Base-by-base conservation (phyloP, 2,797 vertebrate genomes). In the Anguilla anguilla region DNA sequence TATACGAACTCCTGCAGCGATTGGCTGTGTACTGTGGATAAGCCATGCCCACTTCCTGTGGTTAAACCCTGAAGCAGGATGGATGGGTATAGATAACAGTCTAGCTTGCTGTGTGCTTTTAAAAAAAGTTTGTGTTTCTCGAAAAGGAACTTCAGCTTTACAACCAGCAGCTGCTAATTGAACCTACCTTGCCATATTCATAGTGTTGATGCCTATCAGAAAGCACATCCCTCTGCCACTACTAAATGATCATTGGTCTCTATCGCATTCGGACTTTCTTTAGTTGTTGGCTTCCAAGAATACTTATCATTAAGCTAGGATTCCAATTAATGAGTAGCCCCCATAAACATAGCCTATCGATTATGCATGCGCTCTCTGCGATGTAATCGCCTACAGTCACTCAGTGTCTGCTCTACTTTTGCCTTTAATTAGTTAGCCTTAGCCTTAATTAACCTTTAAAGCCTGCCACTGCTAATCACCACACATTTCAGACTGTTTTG, bases 21-120 rank as follows among this genome's bases (percentile, higher is more conserved):
- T 93, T 93, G 92, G 93, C 87, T 92, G 91, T 25, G 43, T 88
- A 89, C 89, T 85, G 91, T 92, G 91, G 89, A 90, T 88, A 90
- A 91, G 87, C 90, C 89, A 89, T 91, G 90, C 88, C 93, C 74
- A 53, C 93, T 94, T 96, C 93, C 94, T 96, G 94, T 94, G 93
- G 91, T 94, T n/a, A 77, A 31, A 74, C 87, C 35, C 86, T 92
- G 85, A 91, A 59, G 61, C 25, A 31, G 90, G 87, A 89, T 89
- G 86, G 86, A 92, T 89, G 89, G 88, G 85, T 83, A 17, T 59
- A 31, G 89, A 93, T 92, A 89, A 92, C 77, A 81, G 46, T 85
- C 53, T 43, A 77, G 43, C 67, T 2, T 19, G 31, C 35, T 22
- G 11, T 84, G 55, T n/a, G 74, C 69, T 19, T 83, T 3, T 3